Evolutionary conservation across 2,113 vertebrate species (phyloP), one percentile per base, ranked within the genome.

Genomic region (Manacus vitellinus): DNA sequence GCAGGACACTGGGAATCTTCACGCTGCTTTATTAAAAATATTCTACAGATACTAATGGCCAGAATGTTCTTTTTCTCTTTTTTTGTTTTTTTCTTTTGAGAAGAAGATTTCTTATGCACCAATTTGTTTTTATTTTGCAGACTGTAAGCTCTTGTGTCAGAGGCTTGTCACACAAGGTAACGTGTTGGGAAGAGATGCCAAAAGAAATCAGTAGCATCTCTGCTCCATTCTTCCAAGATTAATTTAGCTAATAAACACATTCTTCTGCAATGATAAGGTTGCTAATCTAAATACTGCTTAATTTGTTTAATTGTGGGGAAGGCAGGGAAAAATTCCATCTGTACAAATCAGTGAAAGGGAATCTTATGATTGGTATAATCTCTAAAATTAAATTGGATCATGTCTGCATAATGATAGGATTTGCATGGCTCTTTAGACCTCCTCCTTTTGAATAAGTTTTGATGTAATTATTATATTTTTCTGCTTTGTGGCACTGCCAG

Each of bases 41-140:
- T 16, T 41, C 27, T 13, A 0, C 62, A 66, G 46, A 37, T 52
- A 14, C 18, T 74, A 17, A 55, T 44, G 65, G 44, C 49, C 65
- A 4, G 58, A 47, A 22, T 0, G 3, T 30, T 51, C 6, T 3
- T 39, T 35, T 13, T 27, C 27, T 33, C 8, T 16, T 3, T 39
- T 39, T 68, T 46, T 49, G 35, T 35, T 24, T 51, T 51, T 49
- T 49, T 76, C 15, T 46, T 37, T 19, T 43, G 43, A 67, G 58
- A 41, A 43, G 35, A 54, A 89, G 39, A 8, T 44, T 10, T 75
- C 72, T 91, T 35, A 94, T 30, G n/a, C 55, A 68, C 47, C 51
- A 5, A 39, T 75, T 86, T 97, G 59, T 93, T 95, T 91, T 94
- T 97, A 63, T 94, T 97, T 95, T 96, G 12, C 85, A 97, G 92